phyloP scores from a whole-genome alignment of 2,797 vertebrate genomes.

The Lepidocolaptes lacrymiger region DNA sequence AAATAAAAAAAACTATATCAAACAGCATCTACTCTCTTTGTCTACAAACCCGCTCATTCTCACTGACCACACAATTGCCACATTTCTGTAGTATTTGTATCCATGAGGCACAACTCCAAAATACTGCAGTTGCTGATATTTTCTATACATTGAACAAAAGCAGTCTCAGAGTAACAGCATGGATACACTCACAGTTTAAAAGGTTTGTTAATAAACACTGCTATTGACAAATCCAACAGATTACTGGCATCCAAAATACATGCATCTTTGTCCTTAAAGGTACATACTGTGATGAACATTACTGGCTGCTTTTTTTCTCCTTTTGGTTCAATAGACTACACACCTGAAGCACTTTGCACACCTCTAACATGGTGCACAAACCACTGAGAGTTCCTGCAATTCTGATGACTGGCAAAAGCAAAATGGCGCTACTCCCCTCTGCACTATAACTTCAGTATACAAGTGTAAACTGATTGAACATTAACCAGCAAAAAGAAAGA shows the following conservation, averaged over 20 bases:
- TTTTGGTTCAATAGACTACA: neutral
- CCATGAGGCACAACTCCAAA: neutral
- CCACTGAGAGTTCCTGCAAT: neutral
- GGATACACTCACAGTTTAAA: neutral
- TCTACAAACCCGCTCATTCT: neutral
- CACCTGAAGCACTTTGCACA: neutral
- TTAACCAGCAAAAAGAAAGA: neutral
- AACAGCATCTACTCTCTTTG: neutral
- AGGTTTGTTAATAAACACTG: neutral
- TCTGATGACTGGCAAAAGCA: neutral
- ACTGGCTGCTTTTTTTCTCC: neutral
- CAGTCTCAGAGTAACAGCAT: neutral
- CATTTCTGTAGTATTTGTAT: neutral
- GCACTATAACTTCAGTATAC: neutral
- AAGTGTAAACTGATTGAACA: neutral
- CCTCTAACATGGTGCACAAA: neutral
- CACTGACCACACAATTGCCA: neutral
- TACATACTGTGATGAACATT: neutral
- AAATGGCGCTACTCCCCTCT: neutral
- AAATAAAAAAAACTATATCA: neutral
- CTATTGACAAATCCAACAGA: neutral
- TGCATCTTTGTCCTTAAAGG: neutral
- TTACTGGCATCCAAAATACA: neutral
- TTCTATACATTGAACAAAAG: neutral
- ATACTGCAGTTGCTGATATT: neutral